A percentile compares a stretch with the other conserved stretches of the same genome.
Evolutionary conservation across 2,113 vertebrate genomes (phyloP).

Genomic region (Cololabis saira): DNA sequence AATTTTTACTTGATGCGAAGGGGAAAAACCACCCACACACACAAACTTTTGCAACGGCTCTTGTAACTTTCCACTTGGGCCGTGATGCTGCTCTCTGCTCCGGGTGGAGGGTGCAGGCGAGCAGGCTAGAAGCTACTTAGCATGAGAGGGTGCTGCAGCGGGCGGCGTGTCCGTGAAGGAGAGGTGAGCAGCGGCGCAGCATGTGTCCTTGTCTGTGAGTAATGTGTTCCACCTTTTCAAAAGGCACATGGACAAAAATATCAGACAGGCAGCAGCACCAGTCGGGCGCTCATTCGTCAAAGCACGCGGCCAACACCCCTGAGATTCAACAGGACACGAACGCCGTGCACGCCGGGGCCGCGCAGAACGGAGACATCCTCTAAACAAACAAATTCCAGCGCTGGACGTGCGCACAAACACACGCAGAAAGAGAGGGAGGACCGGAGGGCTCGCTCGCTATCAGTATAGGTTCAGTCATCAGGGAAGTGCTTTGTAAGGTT

Average conservation of each 20-base stretch:
- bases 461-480: background rate
- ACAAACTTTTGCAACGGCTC: background rate
- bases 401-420: conserved; percentile 19
- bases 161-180: conserved; percentile 49
- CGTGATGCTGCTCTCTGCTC: conserved; percentile 5
- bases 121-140: conserved; percentile 52
- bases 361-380: conserved; percentile 11
- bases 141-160: conserved; percentile 46
- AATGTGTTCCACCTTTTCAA: conserved; percentile 67
- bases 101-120: background rate
- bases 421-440: conserved; percentile 12
- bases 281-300: conserved; percentile 38
- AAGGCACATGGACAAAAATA: conserved; percentile 47
- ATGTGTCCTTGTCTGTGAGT: conserved; percentile 62
- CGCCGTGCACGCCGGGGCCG: conserved; percentile 1
- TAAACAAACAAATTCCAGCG: conserved; percentile 34
- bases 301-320: conserved; percentile 25
- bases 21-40: background rate
- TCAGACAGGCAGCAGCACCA: conserved; percentile 28
- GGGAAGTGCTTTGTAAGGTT: background rate
- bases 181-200: conserved; percentile 59
- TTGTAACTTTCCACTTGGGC: too few relatives aligned
- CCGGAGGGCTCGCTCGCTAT: conserved; percentile 23
- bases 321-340: conserved; percentile 42
- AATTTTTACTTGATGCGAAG: background rate